Conservation (phyloP, 1,140 invertebrate genomes). For the Lasioglossum baleicum region DNA sequence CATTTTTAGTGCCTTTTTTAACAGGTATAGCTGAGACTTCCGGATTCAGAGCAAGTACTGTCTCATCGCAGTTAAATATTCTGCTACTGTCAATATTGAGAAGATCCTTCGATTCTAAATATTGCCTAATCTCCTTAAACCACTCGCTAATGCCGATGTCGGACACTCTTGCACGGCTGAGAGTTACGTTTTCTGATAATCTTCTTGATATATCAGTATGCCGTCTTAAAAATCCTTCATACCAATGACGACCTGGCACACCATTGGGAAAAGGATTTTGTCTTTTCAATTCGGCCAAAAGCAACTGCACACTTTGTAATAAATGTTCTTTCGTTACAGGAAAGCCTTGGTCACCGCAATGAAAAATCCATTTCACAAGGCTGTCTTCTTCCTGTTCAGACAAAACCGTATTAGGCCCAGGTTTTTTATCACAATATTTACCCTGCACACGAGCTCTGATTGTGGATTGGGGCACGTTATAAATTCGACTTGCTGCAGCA, state of each 20-base stretch:
- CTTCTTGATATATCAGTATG: conserved; percentile 61
- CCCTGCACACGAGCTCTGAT: background rate
- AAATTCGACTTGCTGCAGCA: background rate
- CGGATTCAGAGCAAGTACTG: conserved; percentile 65
- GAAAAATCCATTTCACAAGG: conserved; percentile 66
- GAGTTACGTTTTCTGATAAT: conserved; percentile 64
- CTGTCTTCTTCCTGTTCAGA: conserved; percentile 60
- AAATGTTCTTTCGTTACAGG: conserved; percentile 69
- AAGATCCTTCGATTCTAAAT: conserved; percentile 49
- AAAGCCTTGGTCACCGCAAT: conserved; percentile 65
- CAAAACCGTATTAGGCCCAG: conserved; percentile 61
- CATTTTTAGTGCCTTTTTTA: conserved; percentile 63
- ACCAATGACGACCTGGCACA: conserved; percentile 64
- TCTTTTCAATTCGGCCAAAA: conserved; percentile 61
- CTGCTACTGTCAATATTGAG: conserved; percentile 52
- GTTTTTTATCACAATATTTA: conserved; percentile 40
- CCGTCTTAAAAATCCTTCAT: conserved; percentile 58
- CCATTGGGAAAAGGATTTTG: conserved; percentile 64
- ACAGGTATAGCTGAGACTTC: conserved; percentile 62
- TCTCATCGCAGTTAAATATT: conserved; percentile 72
- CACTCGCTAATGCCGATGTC: conserved; percentile 52
- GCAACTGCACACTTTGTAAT: conserved; percentile 64
- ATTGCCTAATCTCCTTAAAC: conserved; percentile 57
- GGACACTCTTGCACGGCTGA: conserved; percentile 56
- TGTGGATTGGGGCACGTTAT: background rate